Evolutionary conservation across 2,888 invertebrate genomes (phyloP), one percentile per base, ranked within the genome.

Genomic region (Bombylius discolor): DNA sequence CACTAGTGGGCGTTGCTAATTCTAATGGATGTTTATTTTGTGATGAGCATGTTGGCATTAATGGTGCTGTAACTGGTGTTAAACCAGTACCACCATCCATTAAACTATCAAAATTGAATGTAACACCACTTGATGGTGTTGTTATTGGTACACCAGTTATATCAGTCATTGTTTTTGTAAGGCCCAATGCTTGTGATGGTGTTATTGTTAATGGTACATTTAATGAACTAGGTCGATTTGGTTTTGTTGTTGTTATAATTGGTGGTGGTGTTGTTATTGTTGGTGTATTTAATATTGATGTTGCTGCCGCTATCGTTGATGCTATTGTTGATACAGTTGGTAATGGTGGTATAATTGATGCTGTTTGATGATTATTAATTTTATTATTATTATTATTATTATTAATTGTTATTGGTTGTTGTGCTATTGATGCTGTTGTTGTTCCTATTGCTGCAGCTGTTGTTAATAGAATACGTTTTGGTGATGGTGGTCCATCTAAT

Each of bases 11-110:
- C 57, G 88, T 85, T 62, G 81, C 80, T 64, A 84, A 77, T 68
- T 87, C 78, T 65, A 83, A 79, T 51, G 85, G 81, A 70, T 81
- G 81, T 68, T 87, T 81, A 69, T 85, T 85, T 72, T 89, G 71
- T 62, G 83, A 83, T 59, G 86, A 85, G 76, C 89, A 89, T 49
- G 65, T 73, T 58, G 84, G 84, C 64, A 83, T 77, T 54, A 85
- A 68, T 3, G 87, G 87, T 56, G 81, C 81, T 51, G 81, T 83
- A 44, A 91, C 88, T 0, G 94, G 94, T 8, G 94, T 94, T 51
- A 95, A 77, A 0, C 94, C 93, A 4, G 94, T 92, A 66, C 93
- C 92, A 52, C 92, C 92, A 65, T 91, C 92, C 88, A 94, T 91
- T 59, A 95, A 79, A 63, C 89, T 89, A 67, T 95, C 94, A 71